Evolutionary conservation across 2,888 invertebrate species (phyloP).

Genomic region (Tetragonisca angustula): DNA sequence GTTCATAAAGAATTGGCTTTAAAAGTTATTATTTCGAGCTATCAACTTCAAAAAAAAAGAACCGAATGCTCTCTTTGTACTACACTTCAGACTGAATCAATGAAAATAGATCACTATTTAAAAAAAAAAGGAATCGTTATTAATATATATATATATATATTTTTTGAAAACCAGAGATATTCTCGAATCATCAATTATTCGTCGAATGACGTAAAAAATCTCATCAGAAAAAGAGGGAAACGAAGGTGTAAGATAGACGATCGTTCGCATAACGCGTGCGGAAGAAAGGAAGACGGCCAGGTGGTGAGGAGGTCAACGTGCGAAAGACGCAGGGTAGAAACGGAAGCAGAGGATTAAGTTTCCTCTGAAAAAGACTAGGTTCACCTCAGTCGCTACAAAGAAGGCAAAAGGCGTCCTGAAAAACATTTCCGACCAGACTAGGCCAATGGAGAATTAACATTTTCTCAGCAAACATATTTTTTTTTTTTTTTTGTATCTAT

Average conservation of each 20-base stretch:
- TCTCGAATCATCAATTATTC: not conserved
- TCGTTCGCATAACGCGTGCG: constrained; percentile 12
- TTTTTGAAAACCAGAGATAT: too few species aligned
- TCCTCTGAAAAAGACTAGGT: constrained; percentile 36
- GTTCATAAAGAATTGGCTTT: too few species aligned
- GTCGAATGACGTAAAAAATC: not conserved
- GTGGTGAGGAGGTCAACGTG: constrained; percentile 1
- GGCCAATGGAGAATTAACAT: constrained; percentile 22
- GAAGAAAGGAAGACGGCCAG: not conserved
- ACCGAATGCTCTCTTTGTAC: too few species aligned
- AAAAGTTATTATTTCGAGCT: too few species aligned
- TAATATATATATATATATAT: too few species aligned
- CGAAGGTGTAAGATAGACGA: not conserved
- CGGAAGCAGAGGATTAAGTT: constrained; percentile 46
- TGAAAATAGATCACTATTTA: too few species aligned
- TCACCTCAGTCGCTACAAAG: constrained; percentile 50
- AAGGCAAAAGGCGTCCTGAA: constrained; percentile 44
- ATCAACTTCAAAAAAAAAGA: too few species aligned
- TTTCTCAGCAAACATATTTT: too few species aligned
- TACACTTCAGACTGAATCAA: too few species aligned
- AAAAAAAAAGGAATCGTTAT: too few species aligned
- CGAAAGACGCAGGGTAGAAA: constrained; percentile 7
- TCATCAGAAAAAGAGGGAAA: not conserved
- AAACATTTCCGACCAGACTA: constrained; percentile 14
- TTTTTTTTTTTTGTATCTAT: too few species aligned